phyloP scores from a whole-genome alignment of 2,113 vertebrate genomes.

The Pseudopipra pipra region DNA sequence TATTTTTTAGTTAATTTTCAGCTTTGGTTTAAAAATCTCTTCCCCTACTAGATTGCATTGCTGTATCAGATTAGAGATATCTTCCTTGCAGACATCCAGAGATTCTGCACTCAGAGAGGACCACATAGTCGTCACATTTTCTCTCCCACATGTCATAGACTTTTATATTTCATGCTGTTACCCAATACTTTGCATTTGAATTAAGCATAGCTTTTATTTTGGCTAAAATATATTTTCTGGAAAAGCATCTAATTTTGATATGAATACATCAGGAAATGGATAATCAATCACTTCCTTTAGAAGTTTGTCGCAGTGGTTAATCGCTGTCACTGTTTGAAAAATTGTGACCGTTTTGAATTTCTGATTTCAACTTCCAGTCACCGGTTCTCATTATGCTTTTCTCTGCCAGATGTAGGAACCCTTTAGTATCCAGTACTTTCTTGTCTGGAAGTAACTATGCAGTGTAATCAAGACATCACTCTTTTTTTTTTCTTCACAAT shows the following conservation, averaged over 20 bases:
- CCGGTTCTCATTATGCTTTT: slow-evolving; percentile 63
- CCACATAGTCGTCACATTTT: neutral
- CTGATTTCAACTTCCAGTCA: slow-evolving; percentile 66
- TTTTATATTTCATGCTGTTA: slow-evolving; percentile 24
- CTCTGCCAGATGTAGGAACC: slow-evolving; percentile 64
- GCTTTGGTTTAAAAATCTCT: neutral
- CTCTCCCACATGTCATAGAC: neutral
- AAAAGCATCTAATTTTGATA: slow-evolving; percentile 60
- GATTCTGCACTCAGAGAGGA: neutral
- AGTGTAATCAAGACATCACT: slow-evolving; percentile 18
- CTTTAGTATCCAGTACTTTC: slow-evolving; percentile 26
- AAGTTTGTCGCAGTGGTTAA: slow-evolving; percentile 62
- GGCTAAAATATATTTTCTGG: slow-evolving; percentile 45
- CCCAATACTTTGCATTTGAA: slow-evolving; percentile 53
- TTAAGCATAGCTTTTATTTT: slow-evolving; percentile 53
- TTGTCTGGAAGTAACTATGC: neutral
- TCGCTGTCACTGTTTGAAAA: slow-evolving; percentile 53
- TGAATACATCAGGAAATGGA: slow-evolving; percentile 61
- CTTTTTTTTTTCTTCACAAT: neutral
- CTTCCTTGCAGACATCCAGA: neutral
- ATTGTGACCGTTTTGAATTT: slow-evolving; percentile 64
- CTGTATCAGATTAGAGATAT: neutral
- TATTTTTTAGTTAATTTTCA: neutral
- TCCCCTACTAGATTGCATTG: neutral
- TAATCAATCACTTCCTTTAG: slow-evolving; percentile 60